These are phyloP conservation scores for Hecatera dysodea DNA, from an alignment of 2,888 invertebrate genomes.

Conservation along the genomic window DNA sequence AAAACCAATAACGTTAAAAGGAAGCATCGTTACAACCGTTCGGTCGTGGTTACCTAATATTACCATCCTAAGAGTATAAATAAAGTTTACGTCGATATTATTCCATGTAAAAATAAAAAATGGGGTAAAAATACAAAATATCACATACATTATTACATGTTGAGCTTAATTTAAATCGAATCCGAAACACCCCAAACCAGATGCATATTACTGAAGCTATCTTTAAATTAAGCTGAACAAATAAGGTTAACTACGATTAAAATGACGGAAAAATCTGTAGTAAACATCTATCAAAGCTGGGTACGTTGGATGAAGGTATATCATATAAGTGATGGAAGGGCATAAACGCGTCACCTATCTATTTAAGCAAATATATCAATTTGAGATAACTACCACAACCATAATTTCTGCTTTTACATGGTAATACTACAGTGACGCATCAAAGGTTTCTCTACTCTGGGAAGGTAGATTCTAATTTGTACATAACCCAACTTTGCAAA, in stretches of 20 bases:
- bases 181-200: constrained; percentile 75
- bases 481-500: constrained; percentile 73
- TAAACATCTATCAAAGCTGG: constrained; percentile 69
- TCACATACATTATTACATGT: constrained; percentile 91
- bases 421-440: constrained; percentile 84
- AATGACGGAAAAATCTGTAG: constrained; percentile 70
- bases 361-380: constrained; percentile 86
- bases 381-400: constrained; percentile 90
- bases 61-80: constrained; percentile 80
- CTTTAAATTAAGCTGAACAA: constrained; percentile 90
- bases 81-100: constrained; percentile 81
- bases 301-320: constrained; percentile 63
- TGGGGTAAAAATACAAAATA: constrained; percentile 89
- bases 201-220: constrained; percentile 66
- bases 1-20: constrained; percentile 84
- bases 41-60: constrained; percentile 76
- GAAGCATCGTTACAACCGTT: constrained; percentile 84
- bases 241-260: constrained; percentile 77
- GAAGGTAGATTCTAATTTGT: constrained; percentile 74
- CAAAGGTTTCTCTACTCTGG: constrained; percentile 74
- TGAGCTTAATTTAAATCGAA: constrained; percentile 90
- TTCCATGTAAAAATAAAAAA: constrained; percentile 82
- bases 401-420: constrained; percentile 86
- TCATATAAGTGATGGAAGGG: constrained; percentile 70
- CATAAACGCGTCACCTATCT: constrained; percentile 79